phyloP scores from a whole-genome alignment of 2,113 vertebrate genomes.

The Neotoma lepida region DNA sequence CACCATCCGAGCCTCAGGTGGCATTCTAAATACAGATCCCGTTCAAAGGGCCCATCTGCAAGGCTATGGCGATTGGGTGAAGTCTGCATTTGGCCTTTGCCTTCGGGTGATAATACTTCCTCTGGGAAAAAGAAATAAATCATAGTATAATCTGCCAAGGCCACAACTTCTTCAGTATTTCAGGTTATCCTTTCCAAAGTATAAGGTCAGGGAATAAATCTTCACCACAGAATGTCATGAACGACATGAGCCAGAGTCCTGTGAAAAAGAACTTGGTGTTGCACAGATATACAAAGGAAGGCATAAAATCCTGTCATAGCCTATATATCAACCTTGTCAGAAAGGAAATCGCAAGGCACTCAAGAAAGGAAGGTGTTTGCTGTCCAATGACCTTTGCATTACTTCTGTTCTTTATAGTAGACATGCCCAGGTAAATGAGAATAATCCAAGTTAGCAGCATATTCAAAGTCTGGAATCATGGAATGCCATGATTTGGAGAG shows the following conservation, averaged over 20 bases:
- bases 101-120: slow-evolving; percentile 78
- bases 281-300: slow-evolving; percentile 72
- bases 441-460: background rate
- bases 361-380: slow-evolving; percentile 47
- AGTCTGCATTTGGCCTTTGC: slow-evolving; percentile 72
- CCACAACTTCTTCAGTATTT: slow-evolving; percentile 82
- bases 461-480: slow-evolving; percentile 49
- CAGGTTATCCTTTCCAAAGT: slow-evolving; percentile 82
- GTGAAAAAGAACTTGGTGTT: slow-evolving; percentile 74
- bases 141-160: slow-evolving; percentile 79
- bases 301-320: slow-evolving; percentile 37
- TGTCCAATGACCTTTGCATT: slow-evolving; percentile 26
- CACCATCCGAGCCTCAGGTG: slow-evolving; percentile 65
- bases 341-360: slow-evolving; percentile 54
- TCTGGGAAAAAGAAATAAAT: slow-evolving; percentile 82
- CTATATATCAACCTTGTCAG: slow-evolving; percentile 60
- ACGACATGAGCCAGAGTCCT: slow-evolving; percentile 71
- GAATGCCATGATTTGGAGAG: background rate
- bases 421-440: slow-evolving; percentile 9
- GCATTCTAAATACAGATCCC: slow-evolving; percentile 67
- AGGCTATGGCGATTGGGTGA: slow-evolving; percentile 63
- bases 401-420: slow-evolving; percentile 34
- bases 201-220: slow-evolving; percentile 85
- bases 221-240: slow-evolving; percentile 79
- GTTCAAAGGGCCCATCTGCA: slow-evolving; percentile 66